Evolutionary conservation across 2,888 invertebrate genomes (phyloP).

Genomic region (Tenthredo notha): DNA sequence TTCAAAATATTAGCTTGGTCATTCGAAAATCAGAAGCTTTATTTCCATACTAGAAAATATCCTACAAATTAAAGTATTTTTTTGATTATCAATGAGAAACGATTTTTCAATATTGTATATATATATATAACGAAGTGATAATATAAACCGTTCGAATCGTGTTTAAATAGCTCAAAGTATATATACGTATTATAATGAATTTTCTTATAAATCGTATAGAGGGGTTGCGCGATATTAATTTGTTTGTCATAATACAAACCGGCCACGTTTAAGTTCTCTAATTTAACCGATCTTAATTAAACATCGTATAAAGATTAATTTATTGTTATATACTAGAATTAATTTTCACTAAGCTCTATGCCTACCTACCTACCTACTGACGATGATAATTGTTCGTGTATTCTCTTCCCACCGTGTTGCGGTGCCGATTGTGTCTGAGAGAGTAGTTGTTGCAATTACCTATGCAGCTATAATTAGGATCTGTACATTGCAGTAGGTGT

Average conservation of each 20-base stretch:
- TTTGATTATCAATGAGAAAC: neutral
- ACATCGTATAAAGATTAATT: slow-evolving; percentile 5
- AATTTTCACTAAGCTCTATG: neutral
- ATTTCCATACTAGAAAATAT: too few species aligned
- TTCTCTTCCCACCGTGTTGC: neutral
- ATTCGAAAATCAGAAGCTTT: too few species aligned
- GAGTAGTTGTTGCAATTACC: slow-evolving; percentile 11
- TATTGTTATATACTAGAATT: neutral
- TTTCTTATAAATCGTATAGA: neutral
- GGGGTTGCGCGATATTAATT: neutral
- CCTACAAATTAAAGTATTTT: neutral
- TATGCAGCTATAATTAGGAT: slow-evolving; percentile 11
- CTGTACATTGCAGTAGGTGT: too few species aligned
- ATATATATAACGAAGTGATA: neutral
- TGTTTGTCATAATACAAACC: neutral
- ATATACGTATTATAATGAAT: neutral
- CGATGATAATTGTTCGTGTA: slow-evolving; percentile 18
- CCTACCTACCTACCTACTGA: neutral
- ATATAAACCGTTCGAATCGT: neutral
- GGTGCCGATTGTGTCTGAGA: neutral
- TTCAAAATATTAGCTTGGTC: too few species aligned
- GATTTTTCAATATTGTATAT: neutral
- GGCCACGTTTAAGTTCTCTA: neutral
- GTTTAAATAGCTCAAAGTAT: neutral
- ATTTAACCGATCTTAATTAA: neutral